Base-by-base conservation (phyloP, 2,113 vertebrate species). In the Manacus vitellinus region DNA sequence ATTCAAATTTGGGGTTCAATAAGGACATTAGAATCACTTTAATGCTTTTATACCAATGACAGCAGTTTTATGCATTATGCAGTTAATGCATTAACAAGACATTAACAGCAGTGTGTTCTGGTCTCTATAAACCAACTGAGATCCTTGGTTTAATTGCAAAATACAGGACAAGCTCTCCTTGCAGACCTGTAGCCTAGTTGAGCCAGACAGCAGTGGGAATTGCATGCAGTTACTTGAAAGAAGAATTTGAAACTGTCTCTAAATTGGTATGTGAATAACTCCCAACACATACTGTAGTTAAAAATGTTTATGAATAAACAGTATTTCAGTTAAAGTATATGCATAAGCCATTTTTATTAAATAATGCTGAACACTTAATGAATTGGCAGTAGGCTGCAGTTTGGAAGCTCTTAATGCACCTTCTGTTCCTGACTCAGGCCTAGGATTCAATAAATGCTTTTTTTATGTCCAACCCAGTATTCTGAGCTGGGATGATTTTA, bases 401-500 rank as follows among this genome's bases (percentile, higher is more conserved):
- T 98, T 97, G 87, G 46, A 89, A 75, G 79, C 95, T 97, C 91
- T 98, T 98, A 98, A 98, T 98, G 95, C 84, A 62, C 90, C 94
- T 97, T 98, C 97, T 98, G 98, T 98, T 98, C 87, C 90, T 93
- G 52, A 89, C 78, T 96, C 85, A 94, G 88, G 83, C 41, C 77
- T 90, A 95, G 92, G 73, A 92, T 95, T 97, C 97, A 97, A 71
- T 98, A 98, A 98, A 97, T 95, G 91, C 61, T 96, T 97, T 98
- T 98, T 98, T 97, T 91, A 95, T 97, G 95, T 97, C 94, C 95
- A 92, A 56, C 90, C 86, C 95, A 89, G 92, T 97, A 98, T 98
- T 98, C 97, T 98, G 97, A 97, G 95, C 94, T 93, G 92, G 79
- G 96, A 94, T 97, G 94, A 96, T 97, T 98, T 97, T 98, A 98